phyloP scores from a whole-genome alignment of 2,888 invertebrate genomes.

The Caenorhabditis sp. region DNA sequence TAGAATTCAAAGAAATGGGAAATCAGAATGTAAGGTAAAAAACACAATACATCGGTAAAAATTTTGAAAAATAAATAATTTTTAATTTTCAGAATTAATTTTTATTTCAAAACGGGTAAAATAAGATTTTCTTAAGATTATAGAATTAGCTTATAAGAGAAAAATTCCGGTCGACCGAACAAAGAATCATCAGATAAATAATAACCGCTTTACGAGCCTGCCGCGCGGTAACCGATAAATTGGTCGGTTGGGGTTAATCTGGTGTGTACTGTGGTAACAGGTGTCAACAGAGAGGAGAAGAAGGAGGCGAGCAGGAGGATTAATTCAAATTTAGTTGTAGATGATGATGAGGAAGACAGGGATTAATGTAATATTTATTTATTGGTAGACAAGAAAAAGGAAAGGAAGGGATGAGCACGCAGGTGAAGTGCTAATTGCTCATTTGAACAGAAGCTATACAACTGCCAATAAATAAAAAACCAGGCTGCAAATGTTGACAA shows the following conservation, averaged over 20 bases:
- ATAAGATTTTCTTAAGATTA: too few species aligned
- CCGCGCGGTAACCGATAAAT: neutral
- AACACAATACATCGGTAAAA: too few species aligned
- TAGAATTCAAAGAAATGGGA: too few species aligned
- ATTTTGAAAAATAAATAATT: too few species aligned
- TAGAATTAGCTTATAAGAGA: neutral
- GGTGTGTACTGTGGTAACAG: slow-evolving; percentile 44
- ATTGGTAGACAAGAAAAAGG: neutral
- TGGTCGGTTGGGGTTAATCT: neutral
- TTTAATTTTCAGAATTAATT: too few species aligned
- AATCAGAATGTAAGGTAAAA: too few species aligned
- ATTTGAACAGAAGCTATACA: too few species aligned
- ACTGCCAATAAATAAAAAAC: too few species aligned
- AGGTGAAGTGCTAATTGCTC: neutral
- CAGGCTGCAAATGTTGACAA: too few species aligned
- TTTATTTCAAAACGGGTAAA: too few species aligned
- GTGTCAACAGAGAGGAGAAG: slow-evolving; percentile 10
- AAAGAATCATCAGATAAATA: neutral
- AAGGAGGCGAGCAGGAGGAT: neutral
- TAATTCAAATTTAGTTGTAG: neutral
- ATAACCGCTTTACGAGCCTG: neutral
- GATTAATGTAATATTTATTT: slow-evolving; percentile 1
- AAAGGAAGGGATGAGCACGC: neutral
- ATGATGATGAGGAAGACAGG: neutral
- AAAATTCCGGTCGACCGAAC: neutral